Base-by-base conservation (phyloP, 2,113 vertebrate genomes). In the Nycticebus coucang region DNA sequence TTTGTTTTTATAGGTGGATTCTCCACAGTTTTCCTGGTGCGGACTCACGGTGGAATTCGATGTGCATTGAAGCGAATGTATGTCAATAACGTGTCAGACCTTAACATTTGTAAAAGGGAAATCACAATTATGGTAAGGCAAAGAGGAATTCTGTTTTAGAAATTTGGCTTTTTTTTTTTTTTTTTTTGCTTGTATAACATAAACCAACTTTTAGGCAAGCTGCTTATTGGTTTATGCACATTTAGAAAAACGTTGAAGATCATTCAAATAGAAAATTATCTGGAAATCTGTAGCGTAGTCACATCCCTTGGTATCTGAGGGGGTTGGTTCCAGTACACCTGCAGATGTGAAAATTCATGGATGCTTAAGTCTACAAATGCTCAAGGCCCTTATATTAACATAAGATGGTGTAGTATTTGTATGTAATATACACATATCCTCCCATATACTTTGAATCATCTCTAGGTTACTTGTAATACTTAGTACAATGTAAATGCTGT, bases 31-130 rank as follows among this genome's bases (percentile, higher is more conserved):
- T 99, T 99, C 69, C 97, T 99, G 96, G 99, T 99, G n/a, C 99
- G 99, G 4, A 99, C 99, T 5, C 98, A 99, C 68, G 98, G 99
- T 26, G 99, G 99, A 21, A 89, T 98, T 2, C 99, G 99, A 45
- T 99, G 99, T 30, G 99, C 99, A 0, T 98, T 99, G 93, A 99
- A 99, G 92, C 98, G 99, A 93, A 99, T 99, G 99, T 99, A 99
- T 66, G 99, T 99, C 71, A 99, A 99, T 97, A 99, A 99, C 3
- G 96, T 99, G 87, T 96, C 98, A 0, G 99, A 99, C 97, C 99
- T 99, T 95, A 99, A 99, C 89, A 97, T 99, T 96, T 99, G 99
- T 98, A 99, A 99, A 98, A 99, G 99, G 69, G 99, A 99, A 98
- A 99, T 99, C 97, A 99, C 99, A 28, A 99, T 99, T 97, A 99